phyloP scores from a whole-genome alignment of 2,113 vertebrate genomes.

The Lasiurus borealis region DNA sequence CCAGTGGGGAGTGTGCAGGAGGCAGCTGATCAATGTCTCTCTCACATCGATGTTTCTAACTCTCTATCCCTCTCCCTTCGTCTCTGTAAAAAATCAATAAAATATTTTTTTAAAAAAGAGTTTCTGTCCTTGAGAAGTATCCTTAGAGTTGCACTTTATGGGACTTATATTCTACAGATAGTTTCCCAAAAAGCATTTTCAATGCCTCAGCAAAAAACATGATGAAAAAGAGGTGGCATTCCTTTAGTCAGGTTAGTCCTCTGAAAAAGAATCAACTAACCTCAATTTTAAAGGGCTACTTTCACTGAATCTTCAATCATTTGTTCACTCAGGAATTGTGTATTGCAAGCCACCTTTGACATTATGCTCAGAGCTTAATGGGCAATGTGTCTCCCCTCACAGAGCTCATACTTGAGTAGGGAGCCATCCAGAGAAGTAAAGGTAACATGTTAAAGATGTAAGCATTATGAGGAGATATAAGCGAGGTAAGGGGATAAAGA shows the following conservation, averaged over 20 bases:
- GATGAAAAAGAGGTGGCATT: neutral
- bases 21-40: too few relatives aligned
- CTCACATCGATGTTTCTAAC: too few relatives aligned
- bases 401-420: too few relatives aligned
- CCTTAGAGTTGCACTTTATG: conserved; percentile 12
- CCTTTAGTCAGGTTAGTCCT: neutral
- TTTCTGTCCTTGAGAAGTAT: conserved; percentile 32
- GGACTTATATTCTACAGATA: neutral
- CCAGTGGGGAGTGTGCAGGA: too few relatives aligned
- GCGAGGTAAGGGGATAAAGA: neutral
- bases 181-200: conserved; percentile 41
- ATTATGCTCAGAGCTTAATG: neutral
- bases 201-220: neutral
- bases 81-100: too few relatives aligned
- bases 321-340: neutral
- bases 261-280: neutral
- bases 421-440: neutral
- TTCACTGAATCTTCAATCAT: neutral
- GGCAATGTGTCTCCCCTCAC: neutral
- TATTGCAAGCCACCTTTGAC: neutral
- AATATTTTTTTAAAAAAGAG: neutral
- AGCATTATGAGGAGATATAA: neutral
- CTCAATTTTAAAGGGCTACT: neutral
- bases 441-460: neutral
- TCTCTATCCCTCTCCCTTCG: too few relatives aligned